Conservation (phyloP, 2,888 invertebrate species). For the Autographa pulchrina region DNA sequence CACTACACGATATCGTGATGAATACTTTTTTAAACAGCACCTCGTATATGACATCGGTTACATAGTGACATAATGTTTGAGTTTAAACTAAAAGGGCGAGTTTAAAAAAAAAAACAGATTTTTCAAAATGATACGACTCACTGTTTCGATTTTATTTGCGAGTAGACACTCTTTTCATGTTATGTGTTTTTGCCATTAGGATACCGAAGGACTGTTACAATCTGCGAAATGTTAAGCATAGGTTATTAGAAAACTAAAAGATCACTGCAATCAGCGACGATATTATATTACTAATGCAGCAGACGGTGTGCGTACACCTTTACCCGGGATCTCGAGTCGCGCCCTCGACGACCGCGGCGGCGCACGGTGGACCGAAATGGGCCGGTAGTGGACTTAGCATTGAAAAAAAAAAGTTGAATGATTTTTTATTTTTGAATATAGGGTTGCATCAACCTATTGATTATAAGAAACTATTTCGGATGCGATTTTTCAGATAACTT, state of each 20-base stretch:
- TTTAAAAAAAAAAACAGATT: no score
- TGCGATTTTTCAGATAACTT: no score
- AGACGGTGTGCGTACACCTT: conserved; percentile 62
- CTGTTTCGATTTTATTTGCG: background rate
- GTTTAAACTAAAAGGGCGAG: no score
- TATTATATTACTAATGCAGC: conserved; percentile 37
- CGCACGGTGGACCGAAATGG: no score
- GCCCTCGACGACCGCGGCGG: conserved; percentile 65
- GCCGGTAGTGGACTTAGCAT: no score
- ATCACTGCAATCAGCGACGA: conserved; percentile 63
- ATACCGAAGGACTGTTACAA: background rate
- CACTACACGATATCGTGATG: conserved; percentile 29
- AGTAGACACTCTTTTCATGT: background rate
- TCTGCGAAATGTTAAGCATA: background rate
- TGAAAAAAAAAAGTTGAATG: no score
- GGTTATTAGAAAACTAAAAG: conserved; percentile 2
- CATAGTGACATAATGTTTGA: background rate
- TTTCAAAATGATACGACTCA: background rate
- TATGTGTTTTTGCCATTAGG: background rate
- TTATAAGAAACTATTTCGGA: no score
- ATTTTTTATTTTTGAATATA: no score
- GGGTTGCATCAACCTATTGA: no score
- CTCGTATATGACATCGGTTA: conserved; percentile 18
- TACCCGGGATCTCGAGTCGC: conserved; percentile 62
- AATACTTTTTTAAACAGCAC: conserved; percentile 17